Evolutionary conservation across 1,140 invertebrate genomes (phyloP).

Genomic region (Drosophila eugracilis): DNA sequence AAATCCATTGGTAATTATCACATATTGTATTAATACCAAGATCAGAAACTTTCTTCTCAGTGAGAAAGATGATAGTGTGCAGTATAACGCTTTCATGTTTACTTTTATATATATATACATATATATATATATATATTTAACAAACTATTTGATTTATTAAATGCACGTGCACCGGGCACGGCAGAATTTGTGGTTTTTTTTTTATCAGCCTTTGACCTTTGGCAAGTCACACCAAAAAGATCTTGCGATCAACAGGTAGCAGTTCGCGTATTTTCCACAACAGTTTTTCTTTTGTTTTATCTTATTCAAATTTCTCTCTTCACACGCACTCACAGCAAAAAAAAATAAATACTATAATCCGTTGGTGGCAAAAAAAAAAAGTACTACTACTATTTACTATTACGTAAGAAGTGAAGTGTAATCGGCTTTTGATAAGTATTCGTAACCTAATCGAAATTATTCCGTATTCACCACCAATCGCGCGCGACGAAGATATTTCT

Average conservation of each 20-base stretch:
- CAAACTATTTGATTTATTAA: background rate
- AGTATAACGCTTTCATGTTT: background rate
- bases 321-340: conserved; percentile 22
- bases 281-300: background rate
- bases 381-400: conserved; percentile 1
- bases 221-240: conserved; percentile 4
- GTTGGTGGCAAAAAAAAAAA: background rate
- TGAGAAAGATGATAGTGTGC: background rate
- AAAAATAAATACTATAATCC: conserved; percentile 12
- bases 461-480: background rate
- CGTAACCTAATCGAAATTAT: conserved; percentile 17
- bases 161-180: conserved; percentile 34
- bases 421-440: conserved; percentile 22
- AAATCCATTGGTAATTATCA: conserved; percentile 25
- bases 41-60: background rate
- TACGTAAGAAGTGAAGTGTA: conserved; percentile 31
- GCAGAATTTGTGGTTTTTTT: background rate
- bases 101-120: background rate
- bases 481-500: background rate
- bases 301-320: conserved; percentile 2
- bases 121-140: background rate
- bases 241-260: conserved; percentile 45
- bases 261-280: conserved; percentile 38
- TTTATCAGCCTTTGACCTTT: conserved; percentile 10
- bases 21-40: background rate